Percentiles rank a stretch among this genome's conserved stretches.
These are phyloP conservation scores for Thunnus thynnus DNA, from an alignment of 2,113 vertebrate species.

Conservation along the genomic window DNA sequence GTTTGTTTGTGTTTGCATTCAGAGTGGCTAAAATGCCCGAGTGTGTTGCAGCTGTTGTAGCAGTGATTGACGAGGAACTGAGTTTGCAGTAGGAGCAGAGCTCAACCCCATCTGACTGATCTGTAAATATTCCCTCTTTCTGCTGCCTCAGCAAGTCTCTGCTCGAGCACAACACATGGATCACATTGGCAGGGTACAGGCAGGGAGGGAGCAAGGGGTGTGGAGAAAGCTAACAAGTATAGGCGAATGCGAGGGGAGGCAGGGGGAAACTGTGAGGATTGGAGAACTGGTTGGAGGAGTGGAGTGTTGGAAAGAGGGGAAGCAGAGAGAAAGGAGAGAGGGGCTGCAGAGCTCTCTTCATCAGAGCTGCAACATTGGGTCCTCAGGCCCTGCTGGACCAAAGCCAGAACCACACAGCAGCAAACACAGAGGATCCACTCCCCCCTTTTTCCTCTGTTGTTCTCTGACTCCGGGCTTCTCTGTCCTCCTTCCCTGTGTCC, in stretches of 20 bases:
- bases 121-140: constrained; percentile 85
- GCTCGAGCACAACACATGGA: constrained; percentile 76
- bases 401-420: constrained; percentile 58
- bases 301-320: constrained; percentile 12
- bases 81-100: constrained; percentile 60
- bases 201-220: constrained; percentile 24
- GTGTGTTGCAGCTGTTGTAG: constrained; percentile 47
- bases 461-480: constrained; percentile 5
- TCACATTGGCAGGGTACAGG: constrained; percentile 74
- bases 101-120: constrained; percentile 78
- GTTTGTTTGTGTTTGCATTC: background rate
- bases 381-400: constrained; percentile 57
- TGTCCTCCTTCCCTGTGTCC: constrained; percentile 14
- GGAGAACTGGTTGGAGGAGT: constrained; percentile 26
- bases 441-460: constrained; percentile 21
- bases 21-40: constrained; percentile 10
- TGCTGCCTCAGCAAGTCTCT: constrained; percentile 83
- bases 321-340: constrained; percentile 28
- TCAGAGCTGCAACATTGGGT: constrained; percentile 70
- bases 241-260: constrained; percentile 27
- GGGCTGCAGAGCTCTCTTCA: constrained; percentile 57
- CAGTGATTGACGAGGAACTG: constrained; percentile 78
- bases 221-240: constrained; percentile 43
- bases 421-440: constrained; percentile 27
- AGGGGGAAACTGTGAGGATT: constrained; percentile 27